Evolutionary conservation across 2,797 vertebrate genomes (phyloP).

Genomic region (Clarias platycephalus): DNA sequence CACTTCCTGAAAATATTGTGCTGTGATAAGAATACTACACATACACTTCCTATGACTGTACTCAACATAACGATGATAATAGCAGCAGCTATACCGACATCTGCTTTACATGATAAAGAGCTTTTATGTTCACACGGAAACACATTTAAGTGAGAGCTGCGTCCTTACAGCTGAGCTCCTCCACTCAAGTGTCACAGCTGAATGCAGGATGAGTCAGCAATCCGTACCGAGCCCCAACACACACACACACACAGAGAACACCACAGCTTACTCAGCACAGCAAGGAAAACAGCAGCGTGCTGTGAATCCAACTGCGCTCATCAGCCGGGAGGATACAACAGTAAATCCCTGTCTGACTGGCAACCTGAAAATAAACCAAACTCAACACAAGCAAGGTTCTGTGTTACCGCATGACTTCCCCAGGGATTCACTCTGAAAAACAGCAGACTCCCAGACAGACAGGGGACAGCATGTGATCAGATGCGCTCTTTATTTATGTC

Average conservation of each 20-base stretch:
- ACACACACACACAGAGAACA: slow-evolving; percentile 11
- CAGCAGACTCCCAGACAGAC: background rate
- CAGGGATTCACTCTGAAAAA: slow-evolving; percentile 1
- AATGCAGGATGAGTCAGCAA: slow-evolving; percentile 26
- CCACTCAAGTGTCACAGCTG: slow-evolving; percentile 13
- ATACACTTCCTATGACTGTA: background rate
- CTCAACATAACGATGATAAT: background rate
- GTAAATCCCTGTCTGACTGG: slow-evolving; percentile 12
- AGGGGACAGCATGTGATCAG: background rate
- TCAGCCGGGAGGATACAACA: slow-evolving; percentile 9
- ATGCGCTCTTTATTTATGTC: background rate
- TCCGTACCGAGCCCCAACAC: background rate
- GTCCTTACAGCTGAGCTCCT: slow-evolving; percentile 9
- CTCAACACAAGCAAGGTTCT: slow-evolving; percentile 12
- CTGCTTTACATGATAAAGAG: background rate
- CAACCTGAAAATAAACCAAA: background rate
- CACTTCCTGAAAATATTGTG: no score
- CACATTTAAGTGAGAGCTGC: background rate
- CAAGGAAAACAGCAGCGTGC: slow-evolving; percentile 12
- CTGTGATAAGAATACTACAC: background rate
- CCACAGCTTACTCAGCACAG: slow-evolving; percentile 1
- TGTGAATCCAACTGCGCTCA: background rate
- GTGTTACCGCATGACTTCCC: slow-evolving; percentile 5
- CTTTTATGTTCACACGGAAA: background rate
- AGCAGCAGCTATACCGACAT: no score